Percentiles rank a stretch among this genome's conserved stretches.
phyloP scores from a whole-genome alignment of 1,140 invertebrate species.

The Sipha flava region DNA sequence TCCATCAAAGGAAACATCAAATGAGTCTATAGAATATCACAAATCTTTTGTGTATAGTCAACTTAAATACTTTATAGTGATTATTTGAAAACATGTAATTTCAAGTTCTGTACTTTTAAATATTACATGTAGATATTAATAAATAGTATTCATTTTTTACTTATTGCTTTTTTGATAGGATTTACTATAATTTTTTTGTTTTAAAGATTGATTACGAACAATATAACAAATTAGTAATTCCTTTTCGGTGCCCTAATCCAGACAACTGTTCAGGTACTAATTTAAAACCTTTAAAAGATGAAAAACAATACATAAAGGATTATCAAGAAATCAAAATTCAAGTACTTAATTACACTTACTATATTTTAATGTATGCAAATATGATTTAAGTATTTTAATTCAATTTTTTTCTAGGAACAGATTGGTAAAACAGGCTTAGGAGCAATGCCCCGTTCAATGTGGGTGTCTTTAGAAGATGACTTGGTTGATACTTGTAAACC shows the following conservation, averaged over 20 bases:
- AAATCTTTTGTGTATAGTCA: no score
- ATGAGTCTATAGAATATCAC: no score
- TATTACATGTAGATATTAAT: no score
- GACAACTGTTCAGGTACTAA: slow-evolving; percentile 51
- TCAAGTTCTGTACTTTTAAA: no score
- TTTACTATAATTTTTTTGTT: background rate
- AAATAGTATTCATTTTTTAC: background rate
- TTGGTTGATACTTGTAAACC: slow-evolving; percentile 79
- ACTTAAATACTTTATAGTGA: no score
- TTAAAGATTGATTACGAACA: slow-evolving; percentile 55
- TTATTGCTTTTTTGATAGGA: background rate
- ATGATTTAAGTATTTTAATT: background rate
- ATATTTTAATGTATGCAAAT: slow-evolving; percentile 31
- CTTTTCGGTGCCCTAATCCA: slow-evolving; percentile 53
- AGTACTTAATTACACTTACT: slow-evolving; percentile 43
- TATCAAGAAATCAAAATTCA: slow-evolving; percentile 87
- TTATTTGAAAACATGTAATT: no score
- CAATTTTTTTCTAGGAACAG: slow-evolving; percentile 55
- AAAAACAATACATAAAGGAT: slow-evolving; percentile 62
- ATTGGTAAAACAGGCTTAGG: slow-evolving; percentile 61
- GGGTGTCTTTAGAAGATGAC: slow-evolving; percentile 75
- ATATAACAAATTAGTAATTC: slow-evolving; percentile 54
- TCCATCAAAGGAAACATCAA: no score
- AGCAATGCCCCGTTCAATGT: slow-evolving; percentile 65
- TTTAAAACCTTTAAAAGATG: slow-evolving; percentile 49